Evolutionary conservation across 2,888 invertebrate species (phyloP), one percentile per base, ranked within the genome.

Genomic region (Lasioglossum oenotherae): DNA sequence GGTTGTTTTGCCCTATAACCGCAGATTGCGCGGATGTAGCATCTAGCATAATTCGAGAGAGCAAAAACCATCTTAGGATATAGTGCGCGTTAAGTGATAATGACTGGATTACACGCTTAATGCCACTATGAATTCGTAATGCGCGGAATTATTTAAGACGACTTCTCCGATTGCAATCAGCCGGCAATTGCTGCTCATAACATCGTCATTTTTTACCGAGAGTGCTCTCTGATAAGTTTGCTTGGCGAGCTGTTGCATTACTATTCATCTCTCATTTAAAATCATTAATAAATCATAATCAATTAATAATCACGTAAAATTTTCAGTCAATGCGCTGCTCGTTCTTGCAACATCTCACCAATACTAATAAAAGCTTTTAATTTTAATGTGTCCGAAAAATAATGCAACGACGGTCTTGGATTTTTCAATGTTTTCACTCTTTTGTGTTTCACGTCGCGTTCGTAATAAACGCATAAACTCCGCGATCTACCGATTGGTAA

Each of bases 1-100:
- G 64, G 64, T 64, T 64, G 27, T 64, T 64, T 64, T 64, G 64
- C 64, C 31, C 64, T 64, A 64, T 64, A 64, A 64, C 64, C 64
- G 64, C 64, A 35, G 35, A 35, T 35, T 35, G 35, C 35, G 35
- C 35, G 16, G 64, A 64, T 64, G 64, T 64, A 64, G 64, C n/a
- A 31, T 27, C 64, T 64, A 64, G 31, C 16, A 31, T 64, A 31
- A 31, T 16, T 64, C 64, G 6, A 14, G 64, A 31, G 31, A 2
- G 64, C 64, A 64, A 64, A 31, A 64, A 64, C 16, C 6, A 16
- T n/a, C 60, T 27, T 60, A 31, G 60, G 27, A 64, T 64, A 31
- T 31, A 31, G 27, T 6, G 31, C 31, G 14, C 27, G 64, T 64
- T 31, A 64, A 64, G 64, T 64, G 64, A 31, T 64, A 64, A 64